Base-by-base conservation (phyloP, 2,888 invertebrate species). In the Apamea anceps region DNA sequence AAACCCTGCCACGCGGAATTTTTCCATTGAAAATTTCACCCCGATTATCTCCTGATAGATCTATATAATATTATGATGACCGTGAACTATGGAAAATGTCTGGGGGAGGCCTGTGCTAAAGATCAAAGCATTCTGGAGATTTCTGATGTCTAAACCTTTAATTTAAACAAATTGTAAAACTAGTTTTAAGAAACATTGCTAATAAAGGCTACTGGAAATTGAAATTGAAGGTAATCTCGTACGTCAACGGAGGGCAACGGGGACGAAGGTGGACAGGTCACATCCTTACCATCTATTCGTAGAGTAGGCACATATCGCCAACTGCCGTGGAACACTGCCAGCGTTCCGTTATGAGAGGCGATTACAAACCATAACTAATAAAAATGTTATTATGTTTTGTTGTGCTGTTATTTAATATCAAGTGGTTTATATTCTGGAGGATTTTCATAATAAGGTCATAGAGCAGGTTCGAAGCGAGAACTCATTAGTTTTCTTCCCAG, bases 181-280 rank as follows among this genome's bases (percentile, higher is more conserved):
- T 18, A 18, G 51, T 51, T 51, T 18, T 18, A 37, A 37, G 37
- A 37, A 54, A 57, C 25, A 57, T 57, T 8, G 10, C 57, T 57
- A 25, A 57, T 57, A 25, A 25, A 57, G 57, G 57, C 25, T 57
- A n/a, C n/a, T n/a, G 10, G 57, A n/a, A 57, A 57, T 57, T 57
- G 12, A 3, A 57, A 57, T n/a, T 57, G 57, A 57, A 57, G 57
- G 25, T 57, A n/a, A 57, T 62, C 21, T 13, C 15, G 15, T 15
- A 45, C 54, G 48, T 77, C 42, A 73, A 12, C 71, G 45, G 62
- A 77, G 81, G 85, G 82, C 72, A 81, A 81, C 76, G 76, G 62
- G 89, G 87, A 89, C 85, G 89, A 90, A 92, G 91, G 94, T 93
- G 93, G 93, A 87, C 88, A 93, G 95, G 95, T 95, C 95, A 94